A percentile compares a stretch with the other conserved stretches of the same genome.
These are phyloP conservation scores for Cheilosia vulpina DNA, from an alignment of 2,888 invertebrate genomes.

Conservation along the genomic window DNA sequence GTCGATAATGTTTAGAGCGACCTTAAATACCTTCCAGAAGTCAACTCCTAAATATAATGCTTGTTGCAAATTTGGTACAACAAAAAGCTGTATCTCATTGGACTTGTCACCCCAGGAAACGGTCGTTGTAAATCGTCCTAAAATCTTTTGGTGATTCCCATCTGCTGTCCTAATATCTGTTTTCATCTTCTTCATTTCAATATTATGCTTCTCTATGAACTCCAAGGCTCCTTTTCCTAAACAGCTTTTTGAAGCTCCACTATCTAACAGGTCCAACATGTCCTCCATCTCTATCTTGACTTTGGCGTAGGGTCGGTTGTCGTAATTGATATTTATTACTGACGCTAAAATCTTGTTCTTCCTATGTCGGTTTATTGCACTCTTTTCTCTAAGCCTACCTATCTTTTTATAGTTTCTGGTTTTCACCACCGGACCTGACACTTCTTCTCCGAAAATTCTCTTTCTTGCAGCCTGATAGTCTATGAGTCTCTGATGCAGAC, in stretches of 20 bases:
- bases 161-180: neutral
- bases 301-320: conserved; percentile 15
- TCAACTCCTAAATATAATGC: neutral
- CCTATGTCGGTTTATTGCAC: neutral
- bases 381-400: neutral
- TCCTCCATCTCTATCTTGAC: neutral
- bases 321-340: neutral
- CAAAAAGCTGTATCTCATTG: neutral
- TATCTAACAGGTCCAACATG: conserved; percentile 2
- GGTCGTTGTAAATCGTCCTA: neutral
- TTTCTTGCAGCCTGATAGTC: conserved; percentile 3
- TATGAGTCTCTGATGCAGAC: conserved; percentile 9
- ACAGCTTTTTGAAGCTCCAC: conserved; percentile 8
- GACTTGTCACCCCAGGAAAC: neutral
- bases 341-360: neutral
- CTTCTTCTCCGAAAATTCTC: conserved; percentile 11
- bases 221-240: neutral
- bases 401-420: neutral
- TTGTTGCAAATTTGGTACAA: neutral
- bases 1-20: neutral
- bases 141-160: neutral
- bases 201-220: neutral
- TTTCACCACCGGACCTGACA: too few species aligned
- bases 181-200: neutral
- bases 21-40: neutral